Evolutionary conservation across 2,797 vertebrate genomes (phyloP).

Genomic region (Sylvia borin): DNA sequence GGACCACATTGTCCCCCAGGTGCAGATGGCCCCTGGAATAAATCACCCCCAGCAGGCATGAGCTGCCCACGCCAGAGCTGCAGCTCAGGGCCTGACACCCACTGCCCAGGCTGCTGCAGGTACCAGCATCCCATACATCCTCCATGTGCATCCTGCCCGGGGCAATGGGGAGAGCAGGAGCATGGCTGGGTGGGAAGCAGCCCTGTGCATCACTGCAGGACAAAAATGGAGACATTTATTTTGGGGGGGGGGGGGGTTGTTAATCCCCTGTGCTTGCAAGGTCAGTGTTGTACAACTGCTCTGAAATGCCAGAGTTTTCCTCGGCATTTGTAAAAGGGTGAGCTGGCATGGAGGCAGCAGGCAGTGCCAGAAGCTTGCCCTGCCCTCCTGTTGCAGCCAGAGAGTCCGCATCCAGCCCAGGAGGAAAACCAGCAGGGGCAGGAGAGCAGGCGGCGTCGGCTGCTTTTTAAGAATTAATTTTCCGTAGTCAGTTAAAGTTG

Average conservation of each 20-base stretch:
- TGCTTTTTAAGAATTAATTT: conserved; percentile 34
- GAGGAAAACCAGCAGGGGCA: not conserved
- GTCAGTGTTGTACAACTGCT: not conserved
- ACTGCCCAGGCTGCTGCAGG: rapidly evolving
- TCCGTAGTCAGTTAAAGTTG: not conserved
- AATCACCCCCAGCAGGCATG: conserved; percentile 63
- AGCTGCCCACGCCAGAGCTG: conserved; percentile 70
- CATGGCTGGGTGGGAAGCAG: rapidly evolving
- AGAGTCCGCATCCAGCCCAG: not conserved
- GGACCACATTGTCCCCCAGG: conserved; percentile 80
- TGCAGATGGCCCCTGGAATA: conserved; percentile 87
- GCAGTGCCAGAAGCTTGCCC: not conserved
- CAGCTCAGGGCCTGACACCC: not conserved
- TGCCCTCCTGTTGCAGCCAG: not conserved
- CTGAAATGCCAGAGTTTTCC: rapidly evolving
- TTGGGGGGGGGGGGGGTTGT: not conserved
- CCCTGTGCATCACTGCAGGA: rapidly evolving
- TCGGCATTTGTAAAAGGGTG: rapidly evolving
- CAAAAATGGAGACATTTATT: rapidly evolving
- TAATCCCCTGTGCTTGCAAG: not conserved
- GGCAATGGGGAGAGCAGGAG: not conserved
- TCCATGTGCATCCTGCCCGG: not conserved
- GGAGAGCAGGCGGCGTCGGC: rapidly evolving
- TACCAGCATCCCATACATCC: rapidly evolving
- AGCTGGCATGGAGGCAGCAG: not conserved